Percentiles rank a stretch among this genome's conserved stretches.
Evolutionary conservation across 2,797 vertebrate species (phyloP).

Genomic region (Pantherophis alleghaniensis): DNA sequence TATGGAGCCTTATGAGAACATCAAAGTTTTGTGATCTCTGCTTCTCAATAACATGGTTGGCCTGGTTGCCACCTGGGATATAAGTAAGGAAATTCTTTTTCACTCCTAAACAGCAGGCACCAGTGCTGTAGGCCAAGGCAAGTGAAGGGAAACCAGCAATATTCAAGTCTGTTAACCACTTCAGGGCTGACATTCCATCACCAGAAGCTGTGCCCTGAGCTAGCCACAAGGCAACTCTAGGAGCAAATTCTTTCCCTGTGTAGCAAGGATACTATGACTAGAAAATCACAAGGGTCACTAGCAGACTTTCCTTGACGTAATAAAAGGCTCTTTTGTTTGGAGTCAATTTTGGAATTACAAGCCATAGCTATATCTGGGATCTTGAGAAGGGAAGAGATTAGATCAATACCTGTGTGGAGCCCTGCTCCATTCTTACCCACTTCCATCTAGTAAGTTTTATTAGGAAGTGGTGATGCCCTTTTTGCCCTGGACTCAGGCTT

Average conservation of each 20-base stretch:
- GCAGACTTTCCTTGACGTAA: background rate
- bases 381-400: constrained; percentile 54
- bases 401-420: constrained; percentile 56
- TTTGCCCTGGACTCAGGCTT: constrained; percentile 71
- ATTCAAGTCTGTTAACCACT: constrained; percentile 68
- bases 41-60: constrained; percentile 83
- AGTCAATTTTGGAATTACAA: constrained; percentile 23
- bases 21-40: constrained; percentile 79
- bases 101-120: constrained; percentile 71
- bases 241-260: background rate
- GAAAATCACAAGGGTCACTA: too few relatives aligned
- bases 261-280: background rate
- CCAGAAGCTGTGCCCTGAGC: background rate
- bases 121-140: constrained; percentile 73
- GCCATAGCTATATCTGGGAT: background rate
- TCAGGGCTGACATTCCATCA: constrained; percentile 41
- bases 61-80: constrained; percentile 82
- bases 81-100: constrained; percentile 65
- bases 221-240: background rate
- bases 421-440: background rate
- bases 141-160: constrained; percentile 74
- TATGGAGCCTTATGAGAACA: constrained; percentile 76
- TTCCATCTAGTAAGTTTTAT: constrained; percentile 62
- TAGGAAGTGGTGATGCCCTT: constrained; percentile 65
- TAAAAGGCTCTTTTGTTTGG: constrained; percentile 9